Evolutionary conservation across 1,140 invertebrate species (phyloP), one percentile per base, ranked within the genome.

Genomic region (Lepidurus apus): DNA sequence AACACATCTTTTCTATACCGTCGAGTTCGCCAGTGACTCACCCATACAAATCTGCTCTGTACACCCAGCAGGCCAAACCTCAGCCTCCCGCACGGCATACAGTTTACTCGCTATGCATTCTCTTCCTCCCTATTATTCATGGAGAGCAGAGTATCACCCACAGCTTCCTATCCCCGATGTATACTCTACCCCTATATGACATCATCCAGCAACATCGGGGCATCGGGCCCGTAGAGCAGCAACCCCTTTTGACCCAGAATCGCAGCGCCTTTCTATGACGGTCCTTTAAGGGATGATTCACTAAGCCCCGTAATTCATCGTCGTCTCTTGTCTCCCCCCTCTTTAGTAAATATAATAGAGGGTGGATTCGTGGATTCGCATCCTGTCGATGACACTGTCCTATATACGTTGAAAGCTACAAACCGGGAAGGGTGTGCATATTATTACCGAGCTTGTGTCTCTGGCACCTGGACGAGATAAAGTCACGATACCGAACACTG

Each of bases 301-400:
- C 53, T 7, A 21, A 65, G 21, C 53, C 53, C 53, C 5, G 17
- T 65, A 65, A 65, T 65, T 65, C 53, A 65, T 65, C 53, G 53
- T 65, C 53, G 53, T 65, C 53, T 65, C 53, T 21, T 21, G 53
- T 65, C 2, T 34, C 53, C 53, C 53, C 53, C 53, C 53, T 65
- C 53, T 65, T 65, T 65, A 17, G 53, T n/a, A 17, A 5, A 17
- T 8, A 65, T 65, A 65, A 65, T 65, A 21, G 17, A 65, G 53
- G 53, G 53, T 65, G 53, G 53, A 21, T 65, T 65, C 53, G 53
- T 65, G 53, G 53, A 21, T 65, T 65, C 53, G 53, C 53, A 65
- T 21, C 53, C 53, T 17, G 53, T 13, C 53, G 4, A n/a, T 9
- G 8, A 65, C 53, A 21, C 53, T 65, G 13, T 34, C 34, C 34